Evolutionary conservation across 2,888 invertebrate genomes (phyloP), one percentile per base, ranked within the genome.

Genomic region (Villa cingulata): DNA sequence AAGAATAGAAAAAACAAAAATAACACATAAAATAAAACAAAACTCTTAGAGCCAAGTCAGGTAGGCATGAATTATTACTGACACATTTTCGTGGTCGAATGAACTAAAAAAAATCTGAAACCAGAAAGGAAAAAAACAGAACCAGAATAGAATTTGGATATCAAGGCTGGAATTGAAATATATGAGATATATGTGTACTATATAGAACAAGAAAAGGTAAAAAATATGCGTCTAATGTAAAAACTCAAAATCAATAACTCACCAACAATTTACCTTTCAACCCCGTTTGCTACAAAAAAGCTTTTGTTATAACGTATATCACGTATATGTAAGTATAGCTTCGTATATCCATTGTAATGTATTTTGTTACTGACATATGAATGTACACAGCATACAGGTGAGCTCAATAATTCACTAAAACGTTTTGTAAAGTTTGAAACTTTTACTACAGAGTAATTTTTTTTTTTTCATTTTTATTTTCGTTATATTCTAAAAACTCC

Each of bases 41-140:
- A 42, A 41, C 37, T 41, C 37, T 46, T 41, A 41, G 41, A 40
- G 37, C 37, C 23, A 46, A 48, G 39, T 48, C 44, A 44, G 48
- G 44, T 48, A 48, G 48, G 32, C 34, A 48, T 48, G 48, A 48
- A 45, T 45, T 48, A 48, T 45, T 45, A 45, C 48, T 48, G 45
- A 48, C 45, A 48, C 45, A 45, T 48, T 48, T 40, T 44, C 32
- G 43, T 43, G 39, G 46, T 27, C 36, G 29, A 46, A 42, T 27
- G 43, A 43, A 32, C 37, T 38, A 41, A 42, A 47, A 41, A 46
- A 32, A 3, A 42, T n/a, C n/a, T n/a, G n/a, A n/a, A n/a, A n/a
- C n/a, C n/a, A n/a, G n/a, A n/a, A n/a, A n/a, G n/a, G n/a, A n/a
- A n/a, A n/a, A n/a, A n/a, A n/a, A n/a, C n/a, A n/a, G n/a, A n/a